A percentile compares a stretch with the other conserved stretches of the same genome.
phyloP scores from a whole-genome alignment of 2,113 vertebrate species.

The Perca flavescens region DNA sequence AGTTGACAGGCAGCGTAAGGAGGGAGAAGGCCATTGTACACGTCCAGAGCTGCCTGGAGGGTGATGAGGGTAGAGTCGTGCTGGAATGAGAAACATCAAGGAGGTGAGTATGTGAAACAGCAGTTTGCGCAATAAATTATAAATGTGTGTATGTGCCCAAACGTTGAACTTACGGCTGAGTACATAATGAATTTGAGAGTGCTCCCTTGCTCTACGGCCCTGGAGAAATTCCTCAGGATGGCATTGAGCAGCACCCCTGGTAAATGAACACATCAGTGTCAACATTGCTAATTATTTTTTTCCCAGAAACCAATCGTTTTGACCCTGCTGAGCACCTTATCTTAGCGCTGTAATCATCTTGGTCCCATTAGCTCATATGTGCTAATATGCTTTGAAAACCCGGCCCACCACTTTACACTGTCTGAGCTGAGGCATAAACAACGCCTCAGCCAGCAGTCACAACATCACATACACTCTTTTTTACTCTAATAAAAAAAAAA shows the following conservation, averaged over 20 bases:
- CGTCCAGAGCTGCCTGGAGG: slow-evolving; percentile 88
- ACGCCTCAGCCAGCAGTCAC: slow-evolving; percentile 42
- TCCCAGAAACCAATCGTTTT: slow-evolving; percentile 43
- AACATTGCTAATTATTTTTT: slow-evolving; percentile 48
- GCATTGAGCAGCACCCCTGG: slow-evolving; percentile 87
- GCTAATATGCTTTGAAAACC: slow-evolving; percentile 46
- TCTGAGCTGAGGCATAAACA: slow-evolving; percentile 43
- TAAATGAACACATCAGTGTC: slow-evolving; percentile 63
- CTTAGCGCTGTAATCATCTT: slow-evolving; percentile 26
- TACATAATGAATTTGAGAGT: slow-evolving; percentile 88
- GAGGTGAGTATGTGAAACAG: slow-evolving; percentile 26
- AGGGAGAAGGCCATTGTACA: slow-evolving; percentile 88
- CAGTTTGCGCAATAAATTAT: slow-evolving; percentile 5
- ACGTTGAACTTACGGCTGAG: slow-evolving; percentile 88
- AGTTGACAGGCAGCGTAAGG: slow-evolving; percentile 91
- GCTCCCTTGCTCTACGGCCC: slow-evolving; percentile 75
- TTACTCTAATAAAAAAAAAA: background rate
- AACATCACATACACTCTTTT: slow-evolving; percentile 22
- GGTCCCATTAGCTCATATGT: slow-evolving; percentile 57
- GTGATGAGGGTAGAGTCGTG: slow-evolving; percentile 89
- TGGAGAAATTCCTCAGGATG: slow-evolving; percentile 87
- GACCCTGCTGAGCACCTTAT: slow-evolving; percentile 54
- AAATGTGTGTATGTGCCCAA: slow-evolving; percentile 18
- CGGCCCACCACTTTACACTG: slow-evolving; percentile 13
- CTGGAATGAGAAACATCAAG: slow-evolving; percentile 66